Evolutionary conservation across 2,888 invertebrate species (phyloP), one percentile per base, ranked within the genome.

Genomic region (Caenorhabditis afra): DNA sequence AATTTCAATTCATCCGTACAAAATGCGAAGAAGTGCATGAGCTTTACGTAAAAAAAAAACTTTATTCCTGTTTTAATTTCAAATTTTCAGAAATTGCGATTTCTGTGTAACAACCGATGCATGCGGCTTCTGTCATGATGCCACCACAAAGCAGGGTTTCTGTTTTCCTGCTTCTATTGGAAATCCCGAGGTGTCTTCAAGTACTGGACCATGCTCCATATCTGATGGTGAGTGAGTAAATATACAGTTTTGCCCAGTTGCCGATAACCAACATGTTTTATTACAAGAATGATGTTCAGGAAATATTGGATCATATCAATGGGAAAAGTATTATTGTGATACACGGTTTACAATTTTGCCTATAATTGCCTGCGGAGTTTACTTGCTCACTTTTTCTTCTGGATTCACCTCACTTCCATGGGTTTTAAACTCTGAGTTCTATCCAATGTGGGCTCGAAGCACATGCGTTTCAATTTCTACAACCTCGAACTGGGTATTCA

Each of bases 401-500:
- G 78, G 78, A 3, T 79, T 79, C 52, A 73, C 73, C 5, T 73
- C 92, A 3, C 92, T 92, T 91, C 92, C 92, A 2, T 93, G 92
- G 92, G 92, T 92, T 5, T 91, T 92, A 74, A 92, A 92, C 86
- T 91, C 92, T 0, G 92, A 93, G 87, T 92, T 93, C 62, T 92
- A 92, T 85, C 92, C 92, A 0, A 87, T 91, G 59, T 92, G 92
- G 92, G 92, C 92, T 4, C 89, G 93, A 39, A 90, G 92, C 55
- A 91, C 92, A 0, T 92, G 92, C 45, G 89, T 89, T n/a, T 85
- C 89, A 3, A 76, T 89, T 8, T 67, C 88, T 0, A 89, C 89
- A 0, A 85, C 87, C 2, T 87, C 91, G 41, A 93, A 93, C 86
- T 93, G 93, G 93, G 81, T 91, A 3, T 91, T 91, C 81, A 93